These are phyloP conservation scores for Chromis chromis DNA, from an alignment of 2,797 vertebrate genomes.

Conservation along the genomic window DNA sequence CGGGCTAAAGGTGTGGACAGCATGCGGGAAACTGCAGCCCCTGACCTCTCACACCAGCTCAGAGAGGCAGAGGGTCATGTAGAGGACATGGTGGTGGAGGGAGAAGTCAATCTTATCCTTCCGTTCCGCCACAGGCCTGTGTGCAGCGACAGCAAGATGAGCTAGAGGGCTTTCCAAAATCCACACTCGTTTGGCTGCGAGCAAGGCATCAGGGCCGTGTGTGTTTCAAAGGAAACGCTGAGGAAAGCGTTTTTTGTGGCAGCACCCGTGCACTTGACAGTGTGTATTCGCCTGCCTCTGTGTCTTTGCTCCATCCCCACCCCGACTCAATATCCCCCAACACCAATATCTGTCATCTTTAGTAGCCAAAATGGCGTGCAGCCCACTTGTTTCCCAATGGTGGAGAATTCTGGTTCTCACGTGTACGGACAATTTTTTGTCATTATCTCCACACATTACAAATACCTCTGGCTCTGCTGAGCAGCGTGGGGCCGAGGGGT, in stretches of 20 bases:
- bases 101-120: constrained; percentile 78
- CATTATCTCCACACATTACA: constrained; percentile 39
- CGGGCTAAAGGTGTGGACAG: constrained; percentile 52
- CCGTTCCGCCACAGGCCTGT: constrained; percentile 65
- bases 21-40: constrained; percentile 27
- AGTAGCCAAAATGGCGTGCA: constrained; percentile 62
- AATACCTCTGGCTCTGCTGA: constrained; percentile 47
- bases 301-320: constrained; percentile 61
- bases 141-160: constrained; percentile 79
- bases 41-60: constrained; percentile 69
- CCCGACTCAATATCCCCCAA: constrained; percentile 58
- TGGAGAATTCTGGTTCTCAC: constrained; percentile 34
- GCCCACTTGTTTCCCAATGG: constrained; percentile 42
- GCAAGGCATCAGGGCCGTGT: constrained; percentile 70
- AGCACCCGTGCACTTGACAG: constrained; percentile 72
- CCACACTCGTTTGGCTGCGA: constrained; percentile 76
- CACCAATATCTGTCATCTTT: constrained; percentile 80
- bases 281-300: constrained; percentile 56
- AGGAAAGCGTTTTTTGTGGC: constrained; percentile 80
- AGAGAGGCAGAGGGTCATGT: constrained; percentile 63
- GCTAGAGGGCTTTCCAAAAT: constrained; percentile 79
- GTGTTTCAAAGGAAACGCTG: constrained; percentile 83
- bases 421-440: constrained; percentile 27
- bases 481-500: constrained; percentile 35
- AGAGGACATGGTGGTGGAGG: constrained; percentile 70